Base-by-base conservation (phyloP, 2,888 invertebrate species). In the Euzetes globulus region DNA sequence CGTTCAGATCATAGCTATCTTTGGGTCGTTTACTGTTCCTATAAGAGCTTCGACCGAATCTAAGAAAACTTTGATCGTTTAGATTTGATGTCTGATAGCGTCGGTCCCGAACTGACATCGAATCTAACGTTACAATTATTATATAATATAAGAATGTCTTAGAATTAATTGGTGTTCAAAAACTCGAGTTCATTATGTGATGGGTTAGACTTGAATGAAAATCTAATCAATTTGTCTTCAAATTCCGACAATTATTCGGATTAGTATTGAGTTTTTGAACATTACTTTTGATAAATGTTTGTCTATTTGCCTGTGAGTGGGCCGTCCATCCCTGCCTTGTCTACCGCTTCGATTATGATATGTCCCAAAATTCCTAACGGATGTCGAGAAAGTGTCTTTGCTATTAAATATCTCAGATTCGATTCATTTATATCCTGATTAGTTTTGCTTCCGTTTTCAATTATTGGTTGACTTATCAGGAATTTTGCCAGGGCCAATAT, bases 61-160 rank as follows among this genome's bases (percentile, higher is more conserved):
- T 41, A 29, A 74, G 74, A 19, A 74, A 74, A 74, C 68, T 74
- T 71, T 74, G 74, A 70, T 58, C 68, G 15, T 65, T 50, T 11
- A 50, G 1, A 17, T 73, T 47, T 6, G 74, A 33, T 5, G 70
- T 70, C 45, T 47, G 70, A 17, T 70, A 70, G 2, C 70, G 22
- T 47, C 70, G 3, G 37, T 70, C 70, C 25, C 70, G 45, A 0
- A 70, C 47, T 25, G 70, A 45, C 25, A 70, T 19, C 17, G 70
- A 17, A 70, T 47, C 70, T 70, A 70, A 27, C 25, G 6, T 11
- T 33, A 33, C 4, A 58, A 58, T 58, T 58, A 58, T 25, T n/a
- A n/a, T n/a, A n/a, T n/a, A n/a, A n/a, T n/a, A n/a, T n/a, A n/a
- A n/a, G n/a, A n/a, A n/a, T n/a, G n/a, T n/a, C n/a, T n/a, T n/a